Percentiles rank a stretch among this genome's conserved stretches.
Evolutionary conservation across 2,797 vertebrate species (phyloP).

Genomic region (Okamejei kenojei): DNA sequence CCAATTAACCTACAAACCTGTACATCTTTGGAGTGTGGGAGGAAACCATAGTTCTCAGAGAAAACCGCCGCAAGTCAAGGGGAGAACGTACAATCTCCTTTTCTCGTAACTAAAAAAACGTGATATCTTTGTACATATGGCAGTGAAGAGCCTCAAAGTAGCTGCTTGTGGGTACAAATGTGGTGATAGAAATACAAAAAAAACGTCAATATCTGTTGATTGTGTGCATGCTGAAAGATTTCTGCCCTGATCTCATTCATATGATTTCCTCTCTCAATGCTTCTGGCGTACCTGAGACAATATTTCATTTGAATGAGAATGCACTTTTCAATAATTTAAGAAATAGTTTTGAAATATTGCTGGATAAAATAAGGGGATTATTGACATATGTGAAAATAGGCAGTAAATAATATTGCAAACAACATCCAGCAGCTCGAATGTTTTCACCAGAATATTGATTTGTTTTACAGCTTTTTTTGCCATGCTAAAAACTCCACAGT

Average conservation of each 20-base stretch:
- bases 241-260: neutral
- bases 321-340: neutral
- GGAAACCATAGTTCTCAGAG: too few species aligned
- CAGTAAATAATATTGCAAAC: too few species aligned
- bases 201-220: neutral
- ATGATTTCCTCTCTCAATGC: neutral
- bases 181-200: neutral
- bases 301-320: neutral
- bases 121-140: neutral
- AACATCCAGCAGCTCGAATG: too few species aligned
- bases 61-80: too few species aligned
- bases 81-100: too few species aligned
- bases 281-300: neutral
- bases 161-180: neutral
- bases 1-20: too few species aligned
- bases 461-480: too few species aligned
- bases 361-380: neutral
- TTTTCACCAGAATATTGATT: too few species aligned
- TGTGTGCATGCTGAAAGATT: neutral
- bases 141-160: neutral
- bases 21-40: too few species aligned
- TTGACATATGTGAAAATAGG: too few species aligned
- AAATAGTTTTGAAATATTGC: neutral
- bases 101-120: too few species aligned
- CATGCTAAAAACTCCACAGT: too few species aligned